These are phyloP conservation scores for Cassiopea xamachana DNA, from an alignment of 30 jellyfish, hydroid and myxozoan genomes.

Conservation along the genomic window DNA sequence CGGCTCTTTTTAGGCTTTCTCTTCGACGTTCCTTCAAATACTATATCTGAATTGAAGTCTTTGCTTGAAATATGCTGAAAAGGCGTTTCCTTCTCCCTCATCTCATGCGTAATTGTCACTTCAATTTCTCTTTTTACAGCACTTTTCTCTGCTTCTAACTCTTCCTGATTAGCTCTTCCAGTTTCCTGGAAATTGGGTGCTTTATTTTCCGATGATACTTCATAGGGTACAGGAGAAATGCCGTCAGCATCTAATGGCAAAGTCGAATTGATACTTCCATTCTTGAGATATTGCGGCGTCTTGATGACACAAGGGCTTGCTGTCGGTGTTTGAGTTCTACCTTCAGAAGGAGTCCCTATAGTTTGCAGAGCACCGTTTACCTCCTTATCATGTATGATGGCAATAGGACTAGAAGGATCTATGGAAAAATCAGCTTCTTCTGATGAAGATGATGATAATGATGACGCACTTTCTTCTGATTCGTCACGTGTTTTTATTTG, in stretches of 20 bases:
- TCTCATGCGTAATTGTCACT: conserved; percentile 67
- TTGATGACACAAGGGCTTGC: conserved; percentile 63
- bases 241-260: neutral
- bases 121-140: conserved; percentile 37
- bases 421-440: conserved; percentile 52
- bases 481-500: conserved; percentile 87
- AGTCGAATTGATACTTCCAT: neutral
- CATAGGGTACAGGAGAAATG: neutral
- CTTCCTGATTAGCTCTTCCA: neutral
- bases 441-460: conserved; percentile 63
- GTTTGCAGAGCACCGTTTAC: neutral
- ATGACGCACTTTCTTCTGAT: conserved; percentile 82
- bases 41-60: conserved; percentile 91
- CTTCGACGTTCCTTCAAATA: conserved; percentile 95
- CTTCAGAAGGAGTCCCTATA: neutral
- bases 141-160: neutral
- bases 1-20: conserved; percentile 47
- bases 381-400: conserved; percentile 15
- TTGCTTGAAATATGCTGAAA: conserved; percentile 82
- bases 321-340: neutral
- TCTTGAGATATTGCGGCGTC: conserved; percentile 28
- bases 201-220: conserved; percentile 18
- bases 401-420: conserved; percentile 56
- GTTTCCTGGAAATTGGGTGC: conserved; percentile 33
- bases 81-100: conserved; percentile 70